Evolutionary conservation across 2,113 vertebrate species (phyloP).

Genomic region (Campylomormyrus tamandua): DNA sequence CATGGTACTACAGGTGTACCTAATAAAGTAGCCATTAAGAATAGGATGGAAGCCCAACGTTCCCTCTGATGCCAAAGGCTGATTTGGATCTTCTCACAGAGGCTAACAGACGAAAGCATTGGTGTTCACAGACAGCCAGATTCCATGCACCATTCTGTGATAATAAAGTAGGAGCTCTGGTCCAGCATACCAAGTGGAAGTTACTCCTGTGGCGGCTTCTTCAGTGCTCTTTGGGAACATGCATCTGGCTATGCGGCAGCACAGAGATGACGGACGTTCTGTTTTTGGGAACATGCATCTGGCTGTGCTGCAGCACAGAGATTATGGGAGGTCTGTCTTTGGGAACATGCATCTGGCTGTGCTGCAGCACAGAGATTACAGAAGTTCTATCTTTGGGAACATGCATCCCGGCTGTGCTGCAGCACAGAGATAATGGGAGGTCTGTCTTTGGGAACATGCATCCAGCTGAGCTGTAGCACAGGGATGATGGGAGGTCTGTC

Average conservation of each 20-base stretch:
- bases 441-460: not conserved
- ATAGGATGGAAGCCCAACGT: not conserved
- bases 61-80: not conserved
- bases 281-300: no score
- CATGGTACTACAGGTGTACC: not conserved
- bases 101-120: not conserved
- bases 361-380: not conserved
- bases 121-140: not conserved
- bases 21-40: not conserved
- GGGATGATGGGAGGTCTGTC: no score
- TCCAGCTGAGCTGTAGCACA: no score
- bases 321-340: not conserved
- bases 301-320: not conserved
- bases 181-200: not conserved
- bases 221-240: not conserved
- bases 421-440: not conserved
- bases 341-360: not conserved
- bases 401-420: no score
- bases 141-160: not conserved
- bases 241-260: no score
- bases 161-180: not conserved
- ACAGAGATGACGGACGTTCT: not conserved
- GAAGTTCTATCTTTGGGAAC: not conserved
- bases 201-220: not conserved
- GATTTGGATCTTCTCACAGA: not conserved